These are phyloP conservation scores for Antitype chi DNA, from an alignment of 2,888 invertebrate species.

Conservation along the genomic window DNA sequence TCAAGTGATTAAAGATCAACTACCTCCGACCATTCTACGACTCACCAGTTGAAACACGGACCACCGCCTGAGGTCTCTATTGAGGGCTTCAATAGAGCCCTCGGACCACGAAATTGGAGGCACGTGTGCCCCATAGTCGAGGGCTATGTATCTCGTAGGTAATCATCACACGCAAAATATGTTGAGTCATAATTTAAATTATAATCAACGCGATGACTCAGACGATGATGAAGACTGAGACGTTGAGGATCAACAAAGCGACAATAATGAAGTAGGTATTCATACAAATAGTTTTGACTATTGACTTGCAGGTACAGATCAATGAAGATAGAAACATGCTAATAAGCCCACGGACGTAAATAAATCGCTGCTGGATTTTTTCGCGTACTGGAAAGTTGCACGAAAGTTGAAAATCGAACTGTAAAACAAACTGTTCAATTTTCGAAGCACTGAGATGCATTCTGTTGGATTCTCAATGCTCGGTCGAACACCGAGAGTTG, in stretches of 20 bases:
- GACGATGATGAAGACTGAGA: slow-evolving; percentile 21
- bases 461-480: too few relatives aligned
- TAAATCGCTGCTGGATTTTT: too few relatives aligned
- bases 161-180: slow-evolving; percentile 33
- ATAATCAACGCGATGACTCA: slow-evolving; percentile 68
- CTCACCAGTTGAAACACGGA: neutral
- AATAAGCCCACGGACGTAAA: too few relatives aligned
- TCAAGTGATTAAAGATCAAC: neutral
- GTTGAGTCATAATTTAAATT: slow-evolving; percentile 71
- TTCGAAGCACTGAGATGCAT: too few relatives aligned
- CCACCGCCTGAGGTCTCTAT: too few relatives aligned
- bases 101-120: neutral
- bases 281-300: neutral
- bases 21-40: neutral
- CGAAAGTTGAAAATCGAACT: too few relatives aligned
- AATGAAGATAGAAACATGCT: neutral
- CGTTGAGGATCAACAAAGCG: slow-evolving; percentile 19
- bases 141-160: neutral
- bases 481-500: too few relatives aligned
- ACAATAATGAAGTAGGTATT: neutral
- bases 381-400: too few relatives aligned
- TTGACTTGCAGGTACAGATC: neutral
- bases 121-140: neutral
- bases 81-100: neutral
- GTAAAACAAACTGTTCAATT: too few relatives aligned